A percentile compares a stretch with the other conserved stretches of the same genome.
Conservation (phyloP, 2,888 invertebrate species). For the Callyntrura guangdongensis region DNA sequence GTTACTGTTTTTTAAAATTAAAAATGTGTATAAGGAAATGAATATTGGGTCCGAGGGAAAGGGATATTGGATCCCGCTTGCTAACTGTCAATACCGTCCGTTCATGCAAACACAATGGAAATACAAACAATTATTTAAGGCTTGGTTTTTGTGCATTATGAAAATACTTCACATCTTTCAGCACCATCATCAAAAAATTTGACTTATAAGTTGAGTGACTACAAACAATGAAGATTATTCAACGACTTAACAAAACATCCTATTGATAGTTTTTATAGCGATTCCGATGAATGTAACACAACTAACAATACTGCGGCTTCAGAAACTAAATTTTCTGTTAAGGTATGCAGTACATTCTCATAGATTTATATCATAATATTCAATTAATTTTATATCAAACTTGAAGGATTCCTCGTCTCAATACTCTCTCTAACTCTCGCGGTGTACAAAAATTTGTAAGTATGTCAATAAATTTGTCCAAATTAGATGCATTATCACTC, state of each 20-base stretch:
- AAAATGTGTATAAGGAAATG: too few species aligned
- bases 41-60: too few species aligned
- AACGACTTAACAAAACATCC: not conserved
- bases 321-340: not conserved
- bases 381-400: too few species aligned
- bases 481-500: conserved; percentile 12
- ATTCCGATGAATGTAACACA: conserved; percentile 44
- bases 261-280: conserved; percentile 1
- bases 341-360: conserved; percentile 8
- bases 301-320: not conserved
- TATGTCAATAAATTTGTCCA: conserved; percentile 20
- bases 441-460: not conserved
- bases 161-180: conserved; percentile 57
- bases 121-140: conserved; percentile 70
- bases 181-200: conserved; percentile 4
- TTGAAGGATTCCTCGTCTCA: too few species aligned
- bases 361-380: not conserved
- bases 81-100: not conserved
- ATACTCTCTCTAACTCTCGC: not conserved
- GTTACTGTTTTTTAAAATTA: too few species aligned
- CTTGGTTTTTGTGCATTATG: conserved; percentile 68
- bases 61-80: too few species aligned
- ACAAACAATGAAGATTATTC: not conserved
- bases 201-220: not conserved
- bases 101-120: conserved; percentile 34